Conservation (phyloP, 2,888 invertebrate species). For the Drosophila atripex region DNA sequence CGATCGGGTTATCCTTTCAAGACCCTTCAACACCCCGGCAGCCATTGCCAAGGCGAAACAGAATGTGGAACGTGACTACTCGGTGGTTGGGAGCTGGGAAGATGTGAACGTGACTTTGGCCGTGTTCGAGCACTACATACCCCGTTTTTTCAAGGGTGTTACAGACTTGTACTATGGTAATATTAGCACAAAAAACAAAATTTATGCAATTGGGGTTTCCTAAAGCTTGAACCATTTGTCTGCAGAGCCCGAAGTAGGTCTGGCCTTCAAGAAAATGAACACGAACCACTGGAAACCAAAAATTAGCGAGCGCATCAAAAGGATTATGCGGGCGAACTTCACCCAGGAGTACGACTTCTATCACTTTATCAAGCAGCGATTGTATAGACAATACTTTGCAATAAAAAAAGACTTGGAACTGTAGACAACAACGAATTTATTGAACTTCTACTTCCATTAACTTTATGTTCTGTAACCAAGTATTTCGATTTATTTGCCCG, state of each 20-base stretch:
- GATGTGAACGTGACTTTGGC: conserved; percentile 92
- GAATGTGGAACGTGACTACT: conserved; percentile 92
- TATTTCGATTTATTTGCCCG: conserved; percentile 2
- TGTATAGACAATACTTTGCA: conserved; percentile 90
- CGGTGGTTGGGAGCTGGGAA: conserved; percentile 93
- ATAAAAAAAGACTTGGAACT: conserved; percentile 46
- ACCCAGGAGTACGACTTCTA: conserved; percentile 94
- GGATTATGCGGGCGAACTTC: conserved; percentile 91
- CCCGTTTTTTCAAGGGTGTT: conserved; percentile 91
- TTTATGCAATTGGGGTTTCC: not conserved
- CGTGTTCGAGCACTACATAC: conserved; percentile 91
- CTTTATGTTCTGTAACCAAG: conserved; percentile 1
- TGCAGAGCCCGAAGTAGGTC: conserved; percentile 32
- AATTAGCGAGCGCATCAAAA: conserved; percentile 59
- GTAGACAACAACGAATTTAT: conserved; percentile 6
- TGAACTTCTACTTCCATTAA: conserved; percentile 42
- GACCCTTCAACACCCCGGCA: conserved; percentile 92
- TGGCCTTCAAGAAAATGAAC: conserved; percentile 51
- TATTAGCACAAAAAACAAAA: conserved; percentile 41
- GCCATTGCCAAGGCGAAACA: conserved; percentile 92
- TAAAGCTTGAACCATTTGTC: not conserved
- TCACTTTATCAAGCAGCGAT: conserved; percentile 92
- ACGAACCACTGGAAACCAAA: conserved; percentile 70
- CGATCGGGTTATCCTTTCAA: conserved; percentile 76
- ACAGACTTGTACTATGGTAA: conserved; percentile 90